Evolutionary conservation across 2,888 invertebrate genomes (phyloP).

Genomic region (Leptinotarsa rubiginosa): DNA sequence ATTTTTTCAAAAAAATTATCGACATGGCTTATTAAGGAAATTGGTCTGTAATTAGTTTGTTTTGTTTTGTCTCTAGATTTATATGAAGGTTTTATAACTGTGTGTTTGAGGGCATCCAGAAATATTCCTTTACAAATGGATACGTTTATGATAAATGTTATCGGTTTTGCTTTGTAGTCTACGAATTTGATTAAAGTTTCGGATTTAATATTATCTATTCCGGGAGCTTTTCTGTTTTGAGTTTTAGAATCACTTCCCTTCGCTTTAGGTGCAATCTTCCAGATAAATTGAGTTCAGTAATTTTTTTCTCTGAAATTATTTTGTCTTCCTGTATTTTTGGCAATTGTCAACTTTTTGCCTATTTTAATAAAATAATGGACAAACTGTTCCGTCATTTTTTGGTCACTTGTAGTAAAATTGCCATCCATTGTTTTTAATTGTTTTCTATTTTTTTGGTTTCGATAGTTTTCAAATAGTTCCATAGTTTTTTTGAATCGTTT

Average conservation of each 20-base stretch:
- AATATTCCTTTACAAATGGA: background rate
- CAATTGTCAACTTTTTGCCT: too few species aligned
- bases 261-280: too few species aligned
- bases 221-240: background rate
- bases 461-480: background rate
- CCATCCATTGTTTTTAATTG: background rate
- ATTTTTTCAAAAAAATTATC: background rate
- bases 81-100: slow-evolving; percentile 5
- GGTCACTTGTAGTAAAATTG: too few species aligned
- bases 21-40: background rate
- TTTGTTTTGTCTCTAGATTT: slow-evolving; percentile 5
- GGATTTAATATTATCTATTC: slow-evolving; percentile 6
- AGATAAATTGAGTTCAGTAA: background rate
- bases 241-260: background rate
- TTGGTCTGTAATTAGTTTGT: slow-evolving; percentile 11
- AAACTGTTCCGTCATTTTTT: too few species aligned
- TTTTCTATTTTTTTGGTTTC: background rate
- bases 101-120: background rate
- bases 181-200: slow-evolving; percentile 8
- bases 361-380: too few species aligned
- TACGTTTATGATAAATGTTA: slow-evolving; percentile 3
- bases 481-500: too few species aligned
- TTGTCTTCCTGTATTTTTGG: too few species aligned
- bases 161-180: background rate
- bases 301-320: background rate